Evolutionary conservation across 2,797 vertebrate species (phyloP).

Genomic region (Phrynocephalus forsythii): DNA sequence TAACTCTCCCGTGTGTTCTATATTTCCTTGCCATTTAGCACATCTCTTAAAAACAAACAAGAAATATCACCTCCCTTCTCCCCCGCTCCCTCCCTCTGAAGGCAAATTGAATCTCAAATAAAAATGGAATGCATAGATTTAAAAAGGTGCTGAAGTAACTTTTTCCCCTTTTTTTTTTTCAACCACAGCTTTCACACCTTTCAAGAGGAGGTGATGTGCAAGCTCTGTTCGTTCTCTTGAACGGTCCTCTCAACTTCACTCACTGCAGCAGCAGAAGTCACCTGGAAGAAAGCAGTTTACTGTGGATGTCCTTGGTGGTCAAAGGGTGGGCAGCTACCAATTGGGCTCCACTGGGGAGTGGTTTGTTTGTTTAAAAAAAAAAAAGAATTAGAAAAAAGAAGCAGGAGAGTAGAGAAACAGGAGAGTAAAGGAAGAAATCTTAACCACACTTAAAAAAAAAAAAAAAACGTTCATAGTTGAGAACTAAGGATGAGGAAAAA

Average conservation of each 20-base stretch:
- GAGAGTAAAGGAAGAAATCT: background rate
- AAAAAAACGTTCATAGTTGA: too few relatives aligned
- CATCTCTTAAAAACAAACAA: constrained; percentile 60
- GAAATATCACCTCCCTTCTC: constrained; percentile 54
- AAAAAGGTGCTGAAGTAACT: constrained; percentile 49
- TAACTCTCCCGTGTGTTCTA: constrained; percentile 56
- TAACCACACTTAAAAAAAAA: too few relatives aligned
- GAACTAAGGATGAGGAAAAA: background rate
- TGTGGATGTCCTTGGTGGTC: background rate
- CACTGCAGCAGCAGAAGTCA: background rate
- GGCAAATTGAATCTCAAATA: constrained; percentile 57
- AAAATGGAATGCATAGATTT: constrained; percentile 47
- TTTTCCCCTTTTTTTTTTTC: constrained; percentile 2
- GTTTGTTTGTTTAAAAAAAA: background rate
- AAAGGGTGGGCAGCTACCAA: background rate
- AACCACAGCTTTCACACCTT: background rate
- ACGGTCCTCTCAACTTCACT: constrained; percentile 22
- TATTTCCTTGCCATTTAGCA: constrained; percentile 64
- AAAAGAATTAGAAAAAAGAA: background rate
- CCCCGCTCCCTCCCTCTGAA: background rate
- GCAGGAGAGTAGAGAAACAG: background rate
- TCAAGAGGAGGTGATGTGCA: constrained; percentile 18
- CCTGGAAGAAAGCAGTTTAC: background rate
- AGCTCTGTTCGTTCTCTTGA: background rate
- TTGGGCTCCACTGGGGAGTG: background rate